Conservation (phyloP, 1,140 invertebrate species). For the Nasonia vitripennis region DNA sequence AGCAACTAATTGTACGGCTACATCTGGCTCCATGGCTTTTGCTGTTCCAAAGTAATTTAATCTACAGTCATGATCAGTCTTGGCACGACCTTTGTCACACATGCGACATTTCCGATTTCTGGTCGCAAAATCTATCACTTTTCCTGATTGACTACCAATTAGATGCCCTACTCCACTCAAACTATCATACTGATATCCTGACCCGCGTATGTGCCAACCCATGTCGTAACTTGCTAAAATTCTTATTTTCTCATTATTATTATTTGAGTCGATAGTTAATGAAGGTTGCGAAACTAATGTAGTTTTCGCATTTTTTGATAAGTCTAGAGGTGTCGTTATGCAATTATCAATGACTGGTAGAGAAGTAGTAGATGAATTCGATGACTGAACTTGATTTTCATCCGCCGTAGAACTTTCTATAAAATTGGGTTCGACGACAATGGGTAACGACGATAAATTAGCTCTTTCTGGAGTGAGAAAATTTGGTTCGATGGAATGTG, state of each 20-base stretch:
- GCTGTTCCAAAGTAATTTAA: conserved; percentile 44
- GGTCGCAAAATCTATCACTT: conserved; percentile 31
- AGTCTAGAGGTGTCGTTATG: no score
- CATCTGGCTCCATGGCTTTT: conserved; percentile 40
- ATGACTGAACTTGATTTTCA: no score
- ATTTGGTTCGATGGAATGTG: neutral
- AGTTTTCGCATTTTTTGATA: no score
- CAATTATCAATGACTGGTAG: no score
- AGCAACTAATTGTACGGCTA: conserved; percentile 29
- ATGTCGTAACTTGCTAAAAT: conserved; percentile 45
- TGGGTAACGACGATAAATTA: conserved; percentile 6
- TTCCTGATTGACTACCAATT: conserved; percentile 29
- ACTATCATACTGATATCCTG: conserved; percentile 46
- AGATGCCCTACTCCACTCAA: conserved; percentile 37
- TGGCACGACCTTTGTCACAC: conserved; percentile 39
- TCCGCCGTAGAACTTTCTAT: no score
- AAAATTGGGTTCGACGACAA: no score
- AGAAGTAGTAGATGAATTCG: no score
- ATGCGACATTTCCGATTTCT: conserved; percentile 45
- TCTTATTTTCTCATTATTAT: conserved; percentile 42
- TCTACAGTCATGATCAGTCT: conserved; percentile 42
- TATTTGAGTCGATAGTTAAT: neutral
- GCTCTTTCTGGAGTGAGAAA: conserved; percentile 29
- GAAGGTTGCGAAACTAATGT: no score
- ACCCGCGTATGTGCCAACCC: conserved; percentile 36